phyloP scores from a whole-genome alignment of 2,888 invertebrate genomes.

The Trichopria drosophilae region DNA sequence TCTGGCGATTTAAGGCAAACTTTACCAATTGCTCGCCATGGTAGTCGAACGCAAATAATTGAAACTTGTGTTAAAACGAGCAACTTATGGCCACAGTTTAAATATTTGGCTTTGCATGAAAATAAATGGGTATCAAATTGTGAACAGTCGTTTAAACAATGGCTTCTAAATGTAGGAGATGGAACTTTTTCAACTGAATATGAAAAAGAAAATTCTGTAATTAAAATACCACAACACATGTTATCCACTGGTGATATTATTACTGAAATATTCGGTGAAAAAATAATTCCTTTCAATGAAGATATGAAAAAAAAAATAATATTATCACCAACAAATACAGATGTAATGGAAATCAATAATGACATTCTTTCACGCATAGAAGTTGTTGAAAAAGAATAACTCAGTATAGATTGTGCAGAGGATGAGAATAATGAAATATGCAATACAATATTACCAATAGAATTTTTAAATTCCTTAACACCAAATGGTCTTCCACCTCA shows the following conservation, averaged over 20 bases:
- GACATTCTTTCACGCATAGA: constrained; percentile 7
- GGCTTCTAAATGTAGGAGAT: constrained; percentile 9
- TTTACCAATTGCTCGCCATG: constrained; percentile 6
- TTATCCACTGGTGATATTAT: not conserved
- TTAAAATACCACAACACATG: constrained; percentile 2
- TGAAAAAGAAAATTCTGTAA: not conserved
- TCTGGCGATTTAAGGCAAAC: constrained; percentile 12
- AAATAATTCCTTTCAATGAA: too few species aligned
- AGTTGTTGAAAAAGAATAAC: constrained; percentile 10
- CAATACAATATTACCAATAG: not conserved
- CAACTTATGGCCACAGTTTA: constrained; percentile 26
- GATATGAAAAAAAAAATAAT: too few species aligned
- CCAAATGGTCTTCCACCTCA: constrained; percentile 36
- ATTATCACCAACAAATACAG: constrained; percentile 24
- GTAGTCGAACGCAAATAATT: constrained; percentile 8
- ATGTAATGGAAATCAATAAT: constrained; percentile 12
- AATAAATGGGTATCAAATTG: not conserved
- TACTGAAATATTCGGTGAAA: not conserved
- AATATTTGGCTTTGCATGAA: constrained; percentile 9
- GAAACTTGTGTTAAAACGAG: constrained; percentile 15
- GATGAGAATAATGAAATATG: constrained; percentile 1
- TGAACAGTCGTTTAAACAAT: constrained; percentile 6
- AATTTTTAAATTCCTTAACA: constrained; percentile 21
- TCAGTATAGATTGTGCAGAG: constrained; percentile 6
- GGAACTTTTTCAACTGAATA: not conserved